Evolutionary conservation across 2,113 vertebrate species (phyloP).

Genomic region (Microtus pennsylvanicus): DNA sequence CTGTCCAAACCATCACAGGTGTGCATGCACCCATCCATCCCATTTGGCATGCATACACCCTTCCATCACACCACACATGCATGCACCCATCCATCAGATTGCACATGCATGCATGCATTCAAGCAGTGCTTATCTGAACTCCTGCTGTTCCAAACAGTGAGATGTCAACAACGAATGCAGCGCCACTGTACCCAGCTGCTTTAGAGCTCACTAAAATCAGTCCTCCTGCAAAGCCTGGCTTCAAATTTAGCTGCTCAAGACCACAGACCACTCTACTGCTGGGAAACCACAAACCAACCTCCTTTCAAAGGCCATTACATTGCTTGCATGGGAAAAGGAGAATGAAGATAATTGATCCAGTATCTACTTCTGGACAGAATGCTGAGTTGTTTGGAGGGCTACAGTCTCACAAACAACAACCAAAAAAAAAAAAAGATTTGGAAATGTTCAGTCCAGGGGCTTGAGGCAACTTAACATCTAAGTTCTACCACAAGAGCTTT

Average conservation of each 20-base stretch:
- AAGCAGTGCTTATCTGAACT: background rate
- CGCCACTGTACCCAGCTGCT: background rate
- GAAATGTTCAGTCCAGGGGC: background rate
- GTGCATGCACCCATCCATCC: too few relatives aligned
- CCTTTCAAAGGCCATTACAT: conserved; percentile 58
- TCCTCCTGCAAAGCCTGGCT: conserved; percentile 44
- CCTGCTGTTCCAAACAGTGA: background rate
- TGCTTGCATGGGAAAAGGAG: background rate
- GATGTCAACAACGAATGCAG: background rate
- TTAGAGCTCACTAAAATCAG: background rate
- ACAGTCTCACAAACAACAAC: background rate
- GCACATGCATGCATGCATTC: background rate
- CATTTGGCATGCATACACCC: background rate
- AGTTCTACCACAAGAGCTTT: background rate
- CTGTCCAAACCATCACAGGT: background rate
- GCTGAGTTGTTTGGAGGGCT: background rate
- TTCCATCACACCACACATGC: background rate
- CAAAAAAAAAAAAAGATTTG: background rate
- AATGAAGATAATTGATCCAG: conserved; percentile 20
- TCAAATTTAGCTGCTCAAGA: conserved; percentile 49
- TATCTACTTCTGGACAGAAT: conserved; percentile 57
- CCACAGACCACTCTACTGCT: conserved; percentile 46
- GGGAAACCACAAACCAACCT: conserved; percentile 67
- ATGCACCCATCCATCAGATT: background rate
- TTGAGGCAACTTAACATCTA: background rate